Base-by-base conservation (phyloP, 2,888 invertebrate genomes). In the Limenitis camilla region DNA sequence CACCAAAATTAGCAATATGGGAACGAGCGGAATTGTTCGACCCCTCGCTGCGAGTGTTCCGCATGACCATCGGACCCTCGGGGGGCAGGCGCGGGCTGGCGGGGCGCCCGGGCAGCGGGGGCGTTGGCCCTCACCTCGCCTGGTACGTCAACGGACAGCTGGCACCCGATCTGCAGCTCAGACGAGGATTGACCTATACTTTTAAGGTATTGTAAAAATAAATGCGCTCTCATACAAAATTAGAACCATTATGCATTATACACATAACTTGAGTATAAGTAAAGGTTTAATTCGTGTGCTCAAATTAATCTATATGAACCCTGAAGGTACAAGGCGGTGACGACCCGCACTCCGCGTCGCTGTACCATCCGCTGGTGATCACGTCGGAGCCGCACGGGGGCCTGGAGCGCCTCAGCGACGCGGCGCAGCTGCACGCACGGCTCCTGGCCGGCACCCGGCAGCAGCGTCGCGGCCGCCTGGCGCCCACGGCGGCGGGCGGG, bases 81-180 rank as follows among this genome's bases (percentile, higher is more conserved):
- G 97, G 94, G 4, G 95, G 94, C 28, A 29, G 30, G 49, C 49
- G 53, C 30, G 53, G 89, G 76, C 89, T 91, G 67, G 89, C 93
- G 45, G 90, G 95, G 53, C 90, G 95, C 79, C 97, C 51, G 97
- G 97, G 0, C 95, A 91, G 46, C 92, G 92, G 53, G 91, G 91
- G 44, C 53, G 57, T 52, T 72, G 90, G 90, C 30, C 91, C 56
- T 75, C 63, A 93, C 92, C 83, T 94, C 40, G 93, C 96, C 8
- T 97, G 96, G 96, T 98, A 97, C 81, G 94, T 98, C 57, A 97
- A 98, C 79, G 97, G 97, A 0, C 91, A 92, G 68, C 86, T 97
- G 65, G 91, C 93, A 45, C 97, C 97, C 0, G 96, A 97, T 76
- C 82, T 98, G 56, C 96, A 94, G 89, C 85, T 98, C 64, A 90